These are phyloP conservation scores for Eulemur rubriventer DNA, from an alignment of 2,797 vertebrate species.

Conservation along the genomic window DNA sequence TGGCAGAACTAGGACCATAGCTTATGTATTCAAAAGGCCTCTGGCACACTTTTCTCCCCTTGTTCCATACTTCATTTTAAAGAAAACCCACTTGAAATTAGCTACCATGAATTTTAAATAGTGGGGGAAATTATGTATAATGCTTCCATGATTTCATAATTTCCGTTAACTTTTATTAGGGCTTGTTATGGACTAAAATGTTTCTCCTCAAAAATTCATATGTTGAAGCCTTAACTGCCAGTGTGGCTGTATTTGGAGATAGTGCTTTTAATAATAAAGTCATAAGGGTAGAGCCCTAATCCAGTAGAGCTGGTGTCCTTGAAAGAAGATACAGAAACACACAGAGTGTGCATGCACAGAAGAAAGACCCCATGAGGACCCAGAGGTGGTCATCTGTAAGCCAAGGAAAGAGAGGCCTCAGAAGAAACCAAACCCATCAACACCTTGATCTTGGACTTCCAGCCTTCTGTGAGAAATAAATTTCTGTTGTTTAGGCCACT, in stretches of 20 bases:
- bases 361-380: not conserved
- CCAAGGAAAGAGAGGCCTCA: not conserved
- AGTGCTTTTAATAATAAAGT: not conserved
- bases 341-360: not conserved
- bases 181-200: not conserved
- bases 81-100: not conserved
- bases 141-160: not conserved
- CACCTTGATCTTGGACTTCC: not conserved
- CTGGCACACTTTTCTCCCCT: not conserved
- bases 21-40: not conserved
- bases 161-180: not conserved
- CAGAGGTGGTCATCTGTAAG: not conserved
- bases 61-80: not conserved
- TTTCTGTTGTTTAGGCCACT: not conserved
- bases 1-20: not conserved
- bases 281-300: not conserved
- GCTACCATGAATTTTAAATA: not conserved
- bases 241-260: not conserved
- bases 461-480: not conserved
- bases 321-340: not conserved
- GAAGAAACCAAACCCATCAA: not conserved
- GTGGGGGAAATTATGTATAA: not conserved
- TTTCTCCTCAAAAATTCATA: not conserved
- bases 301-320: not conserved
- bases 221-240: not conserved